A percentile compares a stretch with the other conserved stretches of the same genome.
phyloP scores from a whole-genome alignment of 2,888 invertebrate genomes.

The Microctonus hyperodae region DNA sequence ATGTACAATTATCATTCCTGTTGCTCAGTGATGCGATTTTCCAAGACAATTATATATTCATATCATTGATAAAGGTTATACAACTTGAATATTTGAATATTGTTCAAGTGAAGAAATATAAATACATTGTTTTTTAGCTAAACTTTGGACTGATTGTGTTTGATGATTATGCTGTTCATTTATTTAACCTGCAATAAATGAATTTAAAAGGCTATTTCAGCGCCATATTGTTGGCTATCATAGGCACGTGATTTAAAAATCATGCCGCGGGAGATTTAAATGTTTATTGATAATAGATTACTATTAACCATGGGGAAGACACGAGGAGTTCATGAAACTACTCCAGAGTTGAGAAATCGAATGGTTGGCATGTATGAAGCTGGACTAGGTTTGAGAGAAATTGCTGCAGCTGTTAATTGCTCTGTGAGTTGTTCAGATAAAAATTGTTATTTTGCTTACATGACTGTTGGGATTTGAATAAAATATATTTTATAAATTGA shows the following conservation, averaged over 20 bases:
- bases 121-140: background rate
- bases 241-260: slow-evolving; percentile 43
- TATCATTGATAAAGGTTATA: background rate
- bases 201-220: slow-evolving; percentile 34
- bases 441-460: background rate
- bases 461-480: background rate
- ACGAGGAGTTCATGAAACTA: slow-evolving; percentile 61
- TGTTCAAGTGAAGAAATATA: background rate
- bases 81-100: background rate
- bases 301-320: slow-evolving; percentile 58
- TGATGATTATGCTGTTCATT: background rate
- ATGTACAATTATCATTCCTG: background rate
- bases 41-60: background rate
- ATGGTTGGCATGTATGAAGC: slow-evolving; percentile 63
- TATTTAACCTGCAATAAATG: slow-evolving; percentile 30
- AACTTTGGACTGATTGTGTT: background rate
- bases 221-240: slow-evolving; percentile 46
- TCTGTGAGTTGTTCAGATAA: slow-evolving; percentile 51
- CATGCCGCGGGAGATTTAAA: slow-evolving; percentile 38
- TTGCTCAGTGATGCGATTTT: background rate
- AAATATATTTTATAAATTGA: too few species aligned
- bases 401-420: slow-evolving; percentile 59
- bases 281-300: background rate
- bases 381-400: slow-evolving; percentile 58
- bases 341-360: slow-evolving; percentile 59